Conservation (phyloP, 1,140 invertebrate genomes). For the Uloborus diversus region DNA sequence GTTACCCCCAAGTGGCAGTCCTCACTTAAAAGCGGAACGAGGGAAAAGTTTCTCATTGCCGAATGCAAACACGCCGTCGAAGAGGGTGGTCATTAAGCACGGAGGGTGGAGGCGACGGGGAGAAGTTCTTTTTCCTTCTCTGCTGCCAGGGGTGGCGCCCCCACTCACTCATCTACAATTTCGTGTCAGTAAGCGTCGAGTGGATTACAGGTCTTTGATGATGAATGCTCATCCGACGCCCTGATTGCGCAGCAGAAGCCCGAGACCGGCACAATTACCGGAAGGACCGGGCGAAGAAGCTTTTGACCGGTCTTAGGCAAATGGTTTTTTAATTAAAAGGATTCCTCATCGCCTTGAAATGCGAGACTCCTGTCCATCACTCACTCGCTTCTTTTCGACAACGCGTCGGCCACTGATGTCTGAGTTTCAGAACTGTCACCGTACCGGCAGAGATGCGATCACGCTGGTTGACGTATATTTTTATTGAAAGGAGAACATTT, state of each 20-base stretch:
- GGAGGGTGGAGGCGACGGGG: neutral
- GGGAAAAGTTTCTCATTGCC: conserved; percentile 2
- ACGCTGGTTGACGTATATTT: no score
- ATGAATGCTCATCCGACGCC: conserved; percentile 31
- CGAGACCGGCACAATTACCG: conserved; percentile 29
- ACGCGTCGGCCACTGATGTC: no score
- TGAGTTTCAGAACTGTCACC: no score
- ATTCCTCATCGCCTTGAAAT: neutral
- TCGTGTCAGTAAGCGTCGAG: conserved; percentile 43
- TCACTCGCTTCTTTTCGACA: no score
- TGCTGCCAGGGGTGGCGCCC: neutral
- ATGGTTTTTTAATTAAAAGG: conserved; percentile 56
- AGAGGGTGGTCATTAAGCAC: conserved; percentile 46
- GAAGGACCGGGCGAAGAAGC: neutral
- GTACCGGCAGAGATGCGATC: no score
- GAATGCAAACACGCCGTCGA: conserved; percentile 36
- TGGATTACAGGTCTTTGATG: conserved; percentile 50
- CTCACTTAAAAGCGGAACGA: conserved; percentile 45
- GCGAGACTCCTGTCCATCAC: conserved; percentile 12
- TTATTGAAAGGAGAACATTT: no score
- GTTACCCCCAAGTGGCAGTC: neutral
- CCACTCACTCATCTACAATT: conserved; percentile 55
- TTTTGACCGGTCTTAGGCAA: conserved; percentile 46
- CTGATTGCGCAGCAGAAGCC: conserved; percentile 16
- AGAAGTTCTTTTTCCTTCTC: neutral